Base-by-base conservation (phyloP, 2,888 invertebrate species). In the Ernsta delagoae region DNA sequence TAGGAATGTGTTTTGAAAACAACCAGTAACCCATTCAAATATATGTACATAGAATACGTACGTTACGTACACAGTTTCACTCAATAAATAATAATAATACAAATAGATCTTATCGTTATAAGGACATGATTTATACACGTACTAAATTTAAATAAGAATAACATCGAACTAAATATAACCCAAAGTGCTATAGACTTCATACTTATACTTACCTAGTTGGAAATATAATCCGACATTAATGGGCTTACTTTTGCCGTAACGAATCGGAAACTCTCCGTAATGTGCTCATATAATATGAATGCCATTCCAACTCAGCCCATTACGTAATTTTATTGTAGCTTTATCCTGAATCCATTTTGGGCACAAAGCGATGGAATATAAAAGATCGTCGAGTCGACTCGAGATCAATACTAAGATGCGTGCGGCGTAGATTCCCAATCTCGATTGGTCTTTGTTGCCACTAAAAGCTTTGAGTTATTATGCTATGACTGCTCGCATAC, bases 201-300 rank as follows among this genome's bases (percentile, higher is more conserved):
- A n/a, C n/a, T n/a, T n/a, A n/a, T n/a, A n/a, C n/a, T n/a, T 24
- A 36, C 12, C 41, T 43, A 54, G 53, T 54, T 67, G 43, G 34
- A 43, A 60, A 60, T 67, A 43, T 45, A 45, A 61, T 61, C 69
- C 68, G 71, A 70, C 71, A 70, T 72, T 75, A 73, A 74, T 71
- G 75, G 72, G 75, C n/a, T 70, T 73, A 72, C 68, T 72, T 70
- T 72, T 72, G 75, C 82, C 83, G 80, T 82, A 83, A 82, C 89
- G 79, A 86, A 89, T 89, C 80, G 80, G 70, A 83, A 85, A 84
- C 82, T 82, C 77, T 75, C 72, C 73, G 76, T 83, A 82, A 86
- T 84, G 82, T 76, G 79, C 75, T 80, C 84, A 82, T 84, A 84
- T 84, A 65, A 79, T 78, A 63, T 59, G 57, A 77, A 78, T 78